phyloP scores from a whole-genome alignment of 1,140 invertebrate genomes.

The Venturia canescens region DNA sequence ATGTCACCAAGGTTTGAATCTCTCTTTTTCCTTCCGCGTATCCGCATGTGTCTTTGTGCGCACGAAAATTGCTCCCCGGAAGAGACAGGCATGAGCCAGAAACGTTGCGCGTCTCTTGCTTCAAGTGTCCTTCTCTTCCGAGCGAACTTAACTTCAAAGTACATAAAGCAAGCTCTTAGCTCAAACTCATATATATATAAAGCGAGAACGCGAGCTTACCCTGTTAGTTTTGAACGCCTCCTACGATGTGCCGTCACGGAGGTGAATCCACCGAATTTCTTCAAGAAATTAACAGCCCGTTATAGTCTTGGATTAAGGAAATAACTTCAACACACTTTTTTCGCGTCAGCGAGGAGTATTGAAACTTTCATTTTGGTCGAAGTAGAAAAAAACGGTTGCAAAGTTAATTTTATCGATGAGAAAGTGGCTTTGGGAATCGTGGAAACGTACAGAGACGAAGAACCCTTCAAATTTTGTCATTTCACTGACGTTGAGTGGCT shows the following conservation, averaged over 20 bases:
- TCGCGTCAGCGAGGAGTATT: not conserved
- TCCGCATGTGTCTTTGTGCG: not conserved
- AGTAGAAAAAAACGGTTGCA: not conserved
- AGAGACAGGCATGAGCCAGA: not conserved
- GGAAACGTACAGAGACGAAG: no score
- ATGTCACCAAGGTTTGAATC: conserved; percentile 90
- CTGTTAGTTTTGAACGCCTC: not conserved
- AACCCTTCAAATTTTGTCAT: not conserved
- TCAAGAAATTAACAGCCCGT: no score
- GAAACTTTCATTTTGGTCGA: not conserved
- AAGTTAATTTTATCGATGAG: not conserved
- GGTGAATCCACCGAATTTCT: no score
- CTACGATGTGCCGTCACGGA: not conserved
- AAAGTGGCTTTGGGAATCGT: no score
- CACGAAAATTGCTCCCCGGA: not conserved
- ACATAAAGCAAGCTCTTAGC: conserved; percentile 35
- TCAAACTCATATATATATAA: not conserved
- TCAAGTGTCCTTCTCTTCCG: conserved; percentile 9
- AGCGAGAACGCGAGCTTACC: not conserved
- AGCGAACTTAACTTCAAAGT: conserved; percentile 10
- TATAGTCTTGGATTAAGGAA: no score
- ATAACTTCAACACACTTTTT: no score
- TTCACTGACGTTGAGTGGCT: not conserved
- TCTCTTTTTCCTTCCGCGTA: not conserved
- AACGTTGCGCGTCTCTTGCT: not conserved